phyloP scores from a whole-genome alignment of 2,888 invertebrate species.

The Chymomyza fuscimana region DNA sequence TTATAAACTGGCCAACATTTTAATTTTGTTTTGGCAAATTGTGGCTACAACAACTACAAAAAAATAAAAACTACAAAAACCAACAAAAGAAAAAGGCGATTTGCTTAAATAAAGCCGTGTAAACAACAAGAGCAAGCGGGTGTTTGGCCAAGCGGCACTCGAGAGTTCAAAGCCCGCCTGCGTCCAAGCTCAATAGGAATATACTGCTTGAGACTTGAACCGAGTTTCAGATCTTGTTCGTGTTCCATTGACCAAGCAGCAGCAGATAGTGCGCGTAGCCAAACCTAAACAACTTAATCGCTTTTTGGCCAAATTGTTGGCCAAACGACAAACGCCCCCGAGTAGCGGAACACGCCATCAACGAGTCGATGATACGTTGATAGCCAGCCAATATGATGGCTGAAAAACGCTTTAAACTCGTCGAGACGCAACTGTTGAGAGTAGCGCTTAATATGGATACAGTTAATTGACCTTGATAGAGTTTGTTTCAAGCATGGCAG shows the following conservation, averaged over 20 bases:
- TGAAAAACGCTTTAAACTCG: conserved; percentile 49
- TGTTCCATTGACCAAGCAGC: conserved; percentile 60
- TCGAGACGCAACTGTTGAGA: conserved; percentile 14
- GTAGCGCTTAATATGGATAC: conserved; percentile 68
- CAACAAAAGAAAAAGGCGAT: not conserved
- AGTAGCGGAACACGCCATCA: conserved; percentile 56
- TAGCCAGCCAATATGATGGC: conserved; percentile 21
- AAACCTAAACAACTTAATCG: not conserved
- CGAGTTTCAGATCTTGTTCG: conserved; percentile 32
- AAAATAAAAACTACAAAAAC: not conserved
- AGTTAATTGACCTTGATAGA: conserved; percentile 78
- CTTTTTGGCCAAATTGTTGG: conserved; percentile 23
- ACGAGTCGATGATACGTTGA: not conserved
- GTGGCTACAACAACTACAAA: not conserved
- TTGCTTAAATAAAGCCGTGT: conserved; percentile 40
- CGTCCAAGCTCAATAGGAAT: not conserved
- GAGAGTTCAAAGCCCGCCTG: conserved; percentile 62
- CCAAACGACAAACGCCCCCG: conserved; percentile 60
- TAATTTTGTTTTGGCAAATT: conserved; percentile 37
- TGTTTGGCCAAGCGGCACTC: conserved; percentile 1
- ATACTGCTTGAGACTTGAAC: not conserved
- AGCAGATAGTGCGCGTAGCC: not conserved
- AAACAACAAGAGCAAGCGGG: conserved; percentile 25
- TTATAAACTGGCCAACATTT: conserved; percentile 31
- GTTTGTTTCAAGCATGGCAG: conserved; percentile 55